Conservation (phyloP, 1,140 invertebrate species). For the Drosophila lacteicornis region DNA sequence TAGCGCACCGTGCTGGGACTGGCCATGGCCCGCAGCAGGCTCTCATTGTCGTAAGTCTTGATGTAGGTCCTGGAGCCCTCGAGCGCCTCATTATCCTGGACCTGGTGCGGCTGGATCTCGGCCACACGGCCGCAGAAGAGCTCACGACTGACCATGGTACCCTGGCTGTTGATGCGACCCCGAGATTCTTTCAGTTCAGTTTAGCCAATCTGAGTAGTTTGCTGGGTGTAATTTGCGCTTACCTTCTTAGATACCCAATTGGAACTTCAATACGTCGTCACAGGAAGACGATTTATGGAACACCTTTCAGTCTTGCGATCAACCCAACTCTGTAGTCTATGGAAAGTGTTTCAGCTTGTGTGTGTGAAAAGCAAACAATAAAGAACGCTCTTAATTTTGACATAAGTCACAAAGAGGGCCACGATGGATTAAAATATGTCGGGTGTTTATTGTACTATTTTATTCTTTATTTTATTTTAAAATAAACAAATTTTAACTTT, state of each 20-base stretch:
- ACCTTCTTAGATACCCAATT: conserved; percentile 15
- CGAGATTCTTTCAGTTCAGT: conserved; percentile 3
- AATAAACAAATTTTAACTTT: too few species aligned
- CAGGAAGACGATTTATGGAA: conserved; percentile 38
- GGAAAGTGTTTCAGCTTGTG: conserved; percentile 26
- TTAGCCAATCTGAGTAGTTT: neutral
- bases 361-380: conserved; percentile 20
- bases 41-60: conserved; percentile 36
- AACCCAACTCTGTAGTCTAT: conserved; percentile 7
- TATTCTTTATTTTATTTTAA: too few species aligned
- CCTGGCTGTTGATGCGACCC: conserved; percentile 46
- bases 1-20: conserved; percentile 48
- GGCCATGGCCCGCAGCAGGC: conserved; percentile 2
- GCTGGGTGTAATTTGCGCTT: neutral
- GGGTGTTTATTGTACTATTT: too few species aligned
- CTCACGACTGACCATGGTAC: conserved; percentile 39
- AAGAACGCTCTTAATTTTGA: neutral
- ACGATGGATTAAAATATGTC: too few species aligned
- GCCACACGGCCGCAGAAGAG: conserved; percentile 7
- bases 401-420: neutral
- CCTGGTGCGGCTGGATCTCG: neutral
- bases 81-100: neutral
- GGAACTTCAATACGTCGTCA: conserved; percentile 50
- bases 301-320: conserved; percentile 4
- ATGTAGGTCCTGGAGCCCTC: conserved; percentile 57